Evolutionary conservation across 2,888 invertebrate genomes (phyloP), one percentile per base, ranked within the genome.

Genomic region (Trypoxylon attenuatum): DNA sequence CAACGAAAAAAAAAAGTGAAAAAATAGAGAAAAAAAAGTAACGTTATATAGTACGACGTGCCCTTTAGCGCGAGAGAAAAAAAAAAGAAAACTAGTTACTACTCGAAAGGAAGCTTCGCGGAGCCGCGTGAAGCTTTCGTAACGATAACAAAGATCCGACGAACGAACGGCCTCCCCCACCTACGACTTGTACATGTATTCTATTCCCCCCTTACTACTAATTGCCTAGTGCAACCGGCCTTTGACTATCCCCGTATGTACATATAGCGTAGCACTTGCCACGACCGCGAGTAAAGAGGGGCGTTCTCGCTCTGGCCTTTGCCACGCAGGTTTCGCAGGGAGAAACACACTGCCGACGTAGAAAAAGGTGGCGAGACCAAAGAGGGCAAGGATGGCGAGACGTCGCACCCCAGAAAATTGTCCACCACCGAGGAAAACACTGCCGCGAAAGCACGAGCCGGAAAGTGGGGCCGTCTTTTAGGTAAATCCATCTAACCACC

Each of bases 381-480:
- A 57, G 81, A 78, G 13, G 70, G 71, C 25, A 88, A 89, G 42
- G 88, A 88, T 69, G 87, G 87, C 56, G 85, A 89, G 62, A 87
- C 88, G 5, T 86, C 89, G 72, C 89, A 89, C 25, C 87, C 89
- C 1, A 89, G 89, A 10, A 90, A 90, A 79, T 79, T 89, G 39
- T 89, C 89, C 8, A 88, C 89, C 19, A 88, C 89, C 15, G 89
- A 90, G 5, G 90, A 89, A 73, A 88, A 87, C 77, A 88, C 77
- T 16, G 87, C 86, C 70, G 87, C 89, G 81, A 89, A 89, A 79
- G 89, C 89, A 61, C 88, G 89, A 79, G 87, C 90, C 74, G 90
- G 93, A 87, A 94, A 94, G 89, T 95, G 95, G 95, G 94, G 95
- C 56, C 91, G 95, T 68, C 89, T 95, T 81, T 89, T 94, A 85